These are phyloP conservation scores for Monopis laevigella DNA, from an alignment of 2,888 invertebrate species.

Conservation along the genomic window DNA sequence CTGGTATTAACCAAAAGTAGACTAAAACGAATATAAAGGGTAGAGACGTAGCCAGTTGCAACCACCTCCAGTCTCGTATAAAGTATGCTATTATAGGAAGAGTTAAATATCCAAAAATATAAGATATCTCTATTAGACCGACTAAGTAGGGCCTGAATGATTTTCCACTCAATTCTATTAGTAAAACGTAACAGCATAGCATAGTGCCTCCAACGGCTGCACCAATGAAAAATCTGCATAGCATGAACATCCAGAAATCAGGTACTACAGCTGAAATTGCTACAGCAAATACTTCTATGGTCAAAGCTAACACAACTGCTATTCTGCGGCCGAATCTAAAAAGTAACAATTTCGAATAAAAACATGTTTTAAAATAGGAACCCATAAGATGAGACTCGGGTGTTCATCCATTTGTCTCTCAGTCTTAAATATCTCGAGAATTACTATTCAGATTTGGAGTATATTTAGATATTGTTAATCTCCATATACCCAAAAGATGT, in stretches of 20 bases:
- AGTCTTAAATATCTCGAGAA: too few relatives aligned
- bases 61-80: conserved; percentile 67
- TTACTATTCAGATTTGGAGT: too few relatives aligned
- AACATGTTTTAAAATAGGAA: too few relatives aligned
- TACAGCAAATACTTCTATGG: conserved; percentile 64
- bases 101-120: conserved; percentile 61
- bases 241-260: conserved; percentile 67
- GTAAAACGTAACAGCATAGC: conserved; percentile 71
- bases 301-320: conserved; percentile 66
- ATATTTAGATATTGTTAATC: too few relatives aligned
- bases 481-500: too few relatives aligned
- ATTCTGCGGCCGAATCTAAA: conserved; percentile 72
- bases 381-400: too few relatives aligned
- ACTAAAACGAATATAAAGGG: conserved; percentile 62
- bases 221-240: conserved; percentile 67
- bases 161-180: conserved; percentile 70
- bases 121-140: conserved; percentile 64
- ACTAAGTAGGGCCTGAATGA: conserved; percentile 62
- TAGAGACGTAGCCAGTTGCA: conserved; percentile 65
- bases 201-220: conserved; percentile 72
- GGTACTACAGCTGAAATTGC: conserved; percentile 62
- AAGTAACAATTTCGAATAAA: too few relatives aligned
- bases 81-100: conserved; percentile 69
- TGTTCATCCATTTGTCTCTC: not conserved
- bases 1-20: conserved; percentile 77